Base-by-base conservation (phyloP, 2,113 vertebrate genomes). In the Dipodomys spectabilis region DNA sequence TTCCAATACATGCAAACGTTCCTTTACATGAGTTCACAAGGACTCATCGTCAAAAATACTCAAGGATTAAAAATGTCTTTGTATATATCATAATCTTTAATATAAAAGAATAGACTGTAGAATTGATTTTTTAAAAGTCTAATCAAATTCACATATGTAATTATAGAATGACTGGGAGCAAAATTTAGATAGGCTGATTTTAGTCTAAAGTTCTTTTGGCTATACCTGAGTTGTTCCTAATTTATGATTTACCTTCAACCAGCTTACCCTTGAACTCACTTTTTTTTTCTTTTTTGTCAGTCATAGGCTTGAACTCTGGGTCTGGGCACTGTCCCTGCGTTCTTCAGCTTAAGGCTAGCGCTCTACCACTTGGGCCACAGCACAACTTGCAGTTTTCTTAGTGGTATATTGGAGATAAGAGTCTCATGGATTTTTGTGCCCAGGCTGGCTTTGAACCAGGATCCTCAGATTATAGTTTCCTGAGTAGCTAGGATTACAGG, bases 221-320 rank as follows among this genome's bases (percentile, higher is more conserved):
- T 87, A 57, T 0, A 62, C 15, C 16, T 39, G 44, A 94, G 53
- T 90, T 19, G 91, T 82, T 93, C 84, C 78, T 72, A 18, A 93
- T 85, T 82, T 89, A 57, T 39, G 44, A 25, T 89, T 86, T 87
- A 95, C 79, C 49, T 85, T 86, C 65, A 60, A 4, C 86, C 95
- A 94, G 49, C 85, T 93, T 93, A 78, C 93, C 68, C 92, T 92
- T 97, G 88, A 95, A 94, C 84, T 95, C 27, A 85, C 30, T 95
- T 94, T 86, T 81, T 39, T 39, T 39, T 39, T 39, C 39, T 39
- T 39, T 39, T 39, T 39, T 39, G 39, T 39, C 39, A 39, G 39
- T 39, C 39, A 39, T 39, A 5, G 39, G 39, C 5, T 39, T 39
- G 39, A 39, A 39, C 39, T 39, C 39, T 39, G 5, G 39, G 39